Conservation (phyloP, 2,797 vertebrate genomes). For the Distichodus sexfasciatus region DNA sequence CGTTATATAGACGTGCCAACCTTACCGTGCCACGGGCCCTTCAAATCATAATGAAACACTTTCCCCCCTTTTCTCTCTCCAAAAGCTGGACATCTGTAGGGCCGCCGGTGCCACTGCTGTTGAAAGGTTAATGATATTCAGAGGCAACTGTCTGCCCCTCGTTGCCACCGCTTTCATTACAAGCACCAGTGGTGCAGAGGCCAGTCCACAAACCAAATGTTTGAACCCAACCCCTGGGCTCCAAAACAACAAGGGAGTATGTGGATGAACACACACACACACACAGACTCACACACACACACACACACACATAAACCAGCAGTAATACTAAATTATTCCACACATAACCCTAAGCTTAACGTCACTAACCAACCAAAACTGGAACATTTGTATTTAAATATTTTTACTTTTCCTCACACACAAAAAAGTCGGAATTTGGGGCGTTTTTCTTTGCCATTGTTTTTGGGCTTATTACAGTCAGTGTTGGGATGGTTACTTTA, state of each 20-base stretch:
- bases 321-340: neutral
- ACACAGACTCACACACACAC: neutral
- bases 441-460: no score
- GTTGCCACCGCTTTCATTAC: slow-evolving; percentile 6
- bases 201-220: neutral
- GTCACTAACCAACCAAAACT: no score
- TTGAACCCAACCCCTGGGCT: neutral
- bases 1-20: slow-evolving; percentile 14
- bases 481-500: no score
- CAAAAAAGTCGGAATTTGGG: no score
- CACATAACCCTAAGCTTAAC: no score
- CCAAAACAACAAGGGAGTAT: neutral
- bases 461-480: no score
- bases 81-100: slow-evolving; percentile 21
- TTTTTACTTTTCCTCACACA: no score
- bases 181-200: slow-evolving; percentile 2
- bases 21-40: neutral
- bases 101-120: slow-evolving; percentile 3
- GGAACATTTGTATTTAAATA: no score
- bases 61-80: neutral
- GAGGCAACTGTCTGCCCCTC: slow-evolving; percentile 13
- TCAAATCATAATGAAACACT: slow-evolving; percentile 7
- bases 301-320: neutral
- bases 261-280: neutral
- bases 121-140: slow-evolving; percentile 36